Base-by-base conservation (phyloP, 2,113 vertebrate genomes). In the Syngnathus floridae region DNA sequence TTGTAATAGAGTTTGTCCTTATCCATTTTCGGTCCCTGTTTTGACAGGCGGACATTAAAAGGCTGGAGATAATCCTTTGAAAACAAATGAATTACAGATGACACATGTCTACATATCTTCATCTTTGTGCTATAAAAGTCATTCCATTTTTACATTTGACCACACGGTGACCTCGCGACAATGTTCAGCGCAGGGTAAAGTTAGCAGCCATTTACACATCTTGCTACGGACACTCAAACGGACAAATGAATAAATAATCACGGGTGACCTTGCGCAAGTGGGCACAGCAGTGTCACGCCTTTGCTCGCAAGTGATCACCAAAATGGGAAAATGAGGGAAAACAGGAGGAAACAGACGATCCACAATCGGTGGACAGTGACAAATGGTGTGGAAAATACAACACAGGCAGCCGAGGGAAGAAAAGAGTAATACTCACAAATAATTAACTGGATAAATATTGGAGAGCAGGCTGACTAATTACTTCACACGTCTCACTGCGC, bases 391-490 rank as follows among this genome's bases (percentile, higher is more conserved):
- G 85, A 90, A 90, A 86, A 88, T 88, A 88, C 86, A 88, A 85
- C 84, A 86, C 72, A 86, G 81, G 87, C 88, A 86, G 82, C 83
- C 86, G 85, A 84, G 81, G 86, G 85, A 89, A 86, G 87, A 90
- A 86, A 88, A 86, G 84, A 90, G 86, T 88, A 88, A 90, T 90
- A 88, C 88, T 90, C 89, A 89, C 87, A 90, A 90, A 91, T 92
- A 91, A 90, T 92, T 90, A 91, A 90, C 88, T 91, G 88, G 86
- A 87, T 90, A 91, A 91, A 92, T 91, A 90, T 90, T 90, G 84
- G 85, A 90, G 86, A 87, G 88, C 83, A 77, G 87, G 86, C 84
- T 88, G 85, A 89, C 85, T 89, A 90, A 90, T 90, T 89, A 90
- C 88, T 89, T 88, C 86, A 81, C 88, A 89, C 85, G 86, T 88